Conservation (phyloP, 2,113 vertebrate genomes). For the Cheirogaleus medius region DNA sequence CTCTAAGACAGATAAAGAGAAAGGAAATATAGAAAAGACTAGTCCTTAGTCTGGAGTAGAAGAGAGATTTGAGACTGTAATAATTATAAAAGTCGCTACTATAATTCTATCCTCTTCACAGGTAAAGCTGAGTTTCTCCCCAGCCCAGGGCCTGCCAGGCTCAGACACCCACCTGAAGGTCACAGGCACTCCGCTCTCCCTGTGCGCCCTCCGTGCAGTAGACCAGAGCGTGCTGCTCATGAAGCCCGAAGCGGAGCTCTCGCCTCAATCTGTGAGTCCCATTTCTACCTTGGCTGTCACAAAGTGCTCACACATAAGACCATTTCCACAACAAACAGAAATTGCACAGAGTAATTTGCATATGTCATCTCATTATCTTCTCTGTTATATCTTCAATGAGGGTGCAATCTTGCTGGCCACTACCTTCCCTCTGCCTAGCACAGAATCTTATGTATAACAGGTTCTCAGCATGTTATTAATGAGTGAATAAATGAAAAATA, state of each 20-base stretch:
- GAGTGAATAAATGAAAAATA: background rate
- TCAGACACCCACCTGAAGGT: constrained; percentile 82
- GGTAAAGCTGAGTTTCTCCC: constrained; percentile 87
- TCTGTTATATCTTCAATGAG: background rate
- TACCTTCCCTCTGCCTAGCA: background rate
- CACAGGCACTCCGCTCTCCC: constrained; percentile 84
- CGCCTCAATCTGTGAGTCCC: constrained; percentile 77
- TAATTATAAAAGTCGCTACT: background rate
- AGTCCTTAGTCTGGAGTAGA: background rate
- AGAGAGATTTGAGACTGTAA: background rate
- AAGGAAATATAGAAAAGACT: background rate
- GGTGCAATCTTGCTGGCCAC: background rate
- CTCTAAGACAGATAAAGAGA: background rate
- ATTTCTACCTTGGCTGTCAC: background rate
- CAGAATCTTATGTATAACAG: background rate
- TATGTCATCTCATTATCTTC: background rate
- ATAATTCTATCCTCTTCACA: constrained; percentile 63
- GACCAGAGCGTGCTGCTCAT: constrained; percentile 90
- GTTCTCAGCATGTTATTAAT: background rate
- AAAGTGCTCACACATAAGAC: background rate
- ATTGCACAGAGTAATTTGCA: background rate
- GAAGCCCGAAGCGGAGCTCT: constrained; percentile 86
- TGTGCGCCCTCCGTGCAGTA: constrained; percentile 89
- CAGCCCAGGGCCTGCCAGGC: constrained; percentile 85
- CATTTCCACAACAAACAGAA: background rate